phyloP scores from a whole-genome alignment of 2,113 vertebrate species.

The Lutjanus erythropterus region DNA sequence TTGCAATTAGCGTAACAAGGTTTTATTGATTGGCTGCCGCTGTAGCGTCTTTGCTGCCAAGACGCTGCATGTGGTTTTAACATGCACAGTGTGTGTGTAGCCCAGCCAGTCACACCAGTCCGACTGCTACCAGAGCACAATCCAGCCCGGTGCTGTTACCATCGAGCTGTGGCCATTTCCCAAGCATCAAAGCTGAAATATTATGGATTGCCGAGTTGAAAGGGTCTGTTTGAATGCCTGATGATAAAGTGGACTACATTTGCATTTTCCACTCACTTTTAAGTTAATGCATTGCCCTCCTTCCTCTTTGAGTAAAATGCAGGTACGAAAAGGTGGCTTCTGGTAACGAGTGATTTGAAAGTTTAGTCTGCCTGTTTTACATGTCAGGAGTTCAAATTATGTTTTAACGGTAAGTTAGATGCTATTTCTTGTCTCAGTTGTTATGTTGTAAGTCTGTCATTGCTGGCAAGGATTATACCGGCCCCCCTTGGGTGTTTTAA shows the following conservation, averaged over 20 bases:
- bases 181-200: conserved; percentile 73
- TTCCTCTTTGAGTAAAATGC: conserved; percentile 49
- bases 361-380: conserved; percentile 61
- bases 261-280: conserved; percentile 73
- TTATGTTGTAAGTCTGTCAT: conserved; percentile 53
- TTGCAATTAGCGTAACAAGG: conserved; percentile 88
- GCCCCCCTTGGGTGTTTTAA: conserved; percentile 64
- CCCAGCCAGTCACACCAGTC: conserved; percentile 65
- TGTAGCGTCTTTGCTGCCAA: conserved; percentile 81
- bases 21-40: conserved; percentile 87
- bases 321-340: conserved; percentile 60
- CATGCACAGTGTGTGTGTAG: conserved; percentile 73
- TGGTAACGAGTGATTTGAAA: conserved; percentile 61
- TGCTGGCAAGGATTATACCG: conserved; percentile 35
- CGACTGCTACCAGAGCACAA: conserved; percentile 31
- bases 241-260: conserved; percentile 72
- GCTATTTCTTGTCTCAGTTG: conserved; percentile 18
- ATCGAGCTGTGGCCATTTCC: conserved; percentile 57
- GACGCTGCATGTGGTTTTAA: conserved; percentile 81
- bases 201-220: conserved; percentile 75
- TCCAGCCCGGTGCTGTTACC: conserved; percentile 49
- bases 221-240: conserved; percentile 64
- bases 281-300: conserved; percentile 65
- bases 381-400: conserved; percentile 50
- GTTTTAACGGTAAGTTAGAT: conserved; percentile 41